Evolutionary conservation across 2,888 invertebrate genomes (phyloP), one percentile per base, ranked within the genome.

Genomic region (Cosmorhoe ocellata): DNA sequence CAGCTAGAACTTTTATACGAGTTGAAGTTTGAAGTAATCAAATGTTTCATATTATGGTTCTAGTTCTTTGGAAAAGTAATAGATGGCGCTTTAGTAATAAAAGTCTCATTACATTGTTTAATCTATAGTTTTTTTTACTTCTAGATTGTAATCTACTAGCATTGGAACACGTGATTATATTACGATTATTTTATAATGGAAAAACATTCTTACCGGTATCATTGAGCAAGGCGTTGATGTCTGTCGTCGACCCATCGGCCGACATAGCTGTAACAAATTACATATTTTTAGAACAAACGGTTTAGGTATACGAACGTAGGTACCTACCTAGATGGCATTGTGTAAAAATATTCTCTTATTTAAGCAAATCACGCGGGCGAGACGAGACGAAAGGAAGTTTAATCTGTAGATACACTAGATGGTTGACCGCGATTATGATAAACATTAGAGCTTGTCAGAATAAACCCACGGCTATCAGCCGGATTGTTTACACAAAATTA

Each of bases 201-300:
- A 18, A 18, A 18, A 18, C 2, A 18, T 12, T 47, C 84, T 87
- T 72, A 92, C 92, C 92, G 62, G 93, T 92, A 74, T 92, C 92
- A 79, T 93, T 93, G 83, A 92, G 91, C 64, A 92, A 80, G 61
- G 90, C 91, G 77, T 91, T 92, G 76, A 92, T 91, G 70, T 92
- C 92, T 76, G 92, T 92, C 77, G 90, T 91, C 82, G 91, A 90
- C 81, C 91, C 92, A 84, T 92, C 92, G 79, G 91, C 90, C 84
- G 92, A 92, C 91, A 92, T 92, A 71, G 91, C 92, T 93, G 88
- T 48, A 92, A 92, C 79, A 87, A 88, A 74, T 10, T 22, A 30
- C 11, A 7, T 30, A 18, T 18, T n/a, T n/a, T n/a, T n/a, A n/a
- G n/a, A n/a, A n/a, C n/a, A n/a, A n/a, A n/a, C n/a, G n/a, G n/a